Evolutionary conservation across 2,888 invertebrate genomes (phyloP), one percentile per base, ranked within the genome.

Genomic region (Camptogramma bilineatum): DNA sequence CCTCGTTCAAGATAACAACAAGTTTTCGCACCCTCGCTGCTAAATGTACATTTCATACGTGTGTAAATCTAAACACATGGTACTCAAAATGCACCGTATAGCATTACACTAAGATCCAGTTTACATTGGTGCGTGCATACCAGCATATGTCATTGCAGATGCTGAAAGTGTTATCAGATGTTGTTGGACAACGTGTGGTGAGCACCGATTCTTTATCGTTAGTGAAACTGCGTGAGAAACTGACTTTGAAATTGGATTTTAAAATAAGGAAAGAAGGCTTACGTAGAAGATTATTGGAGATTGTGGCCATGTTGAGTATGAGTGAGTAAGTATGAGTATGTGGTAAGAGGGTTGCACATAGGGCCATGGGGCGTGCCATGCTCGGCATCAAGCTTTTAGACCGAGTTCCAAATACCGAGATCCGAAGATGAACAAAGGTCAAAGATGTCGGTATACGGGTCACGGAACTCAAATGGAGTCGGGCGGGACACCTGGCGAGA

Each of bases 21-120:
- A 92, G 88, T 91, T 91, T 89, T 93, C 93, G 88, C 92, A 91
- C 93, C 91, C 92, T 92, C 91, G 82, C 84, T 79, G 85, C 88
- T 86, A 91, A 93, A 91, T 91, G 91, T 87, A 91, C 89, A 90
- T 90, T 91, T 91, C 91, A 92, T 91, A 88, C 84, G 87, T 87
- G 90, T 86, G 86, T 86, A 88, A 90, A 88, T 83, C 80, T 78
- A 59, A 28, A 59, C 50, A 31, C n/a, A 21, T 16, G 31, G 28
- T 52, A 16, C 34, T 66, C 59, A 80, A 50, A 75, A 7, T 74
- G 61, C 48, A 76, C 81, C 70, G 65, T 85, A 16, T 0, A 0
- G 10, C 0, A 9, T 2, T n/a, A 50, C 0, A 7, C 44, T 69
- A 81, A 62, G 73, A 75, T 67, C 39, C 46, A 24, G 19, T 73